Evolutionary conservation across 2,888 invertebrate genomes (phyloP).

Genomic region (Ophioninae sp.): DNA sequence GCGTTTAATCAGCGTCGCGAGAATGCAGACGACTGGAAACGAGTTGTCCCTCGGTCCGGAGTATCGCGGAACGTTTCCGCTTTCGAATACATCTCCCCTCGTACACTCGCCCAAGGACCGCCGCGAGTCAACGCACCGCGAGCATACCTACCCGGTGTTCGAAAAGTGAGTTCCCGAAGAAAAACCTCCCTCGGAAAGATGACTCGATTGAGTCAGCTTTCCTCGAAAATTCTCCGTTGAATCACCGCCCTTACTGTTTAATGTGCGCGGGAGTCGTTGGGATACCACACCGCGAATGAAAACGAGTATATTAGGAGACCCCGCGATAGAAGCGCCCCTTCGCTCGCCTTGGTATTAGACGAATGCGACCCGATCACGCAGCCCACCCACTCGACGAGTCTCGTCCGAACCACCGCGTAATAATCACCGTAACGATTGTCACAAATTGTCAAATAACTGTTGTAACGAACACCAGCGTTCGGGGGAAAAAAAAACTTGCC

Average conservation of each 20-base stretch:
- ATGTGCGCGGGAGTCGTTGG: constrained; percentile 13
- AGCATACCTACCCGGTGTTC: constrained; percentile 17
- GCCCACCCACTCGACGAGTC: constrained; percentile 43
- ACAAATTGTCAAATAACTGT: background rate
- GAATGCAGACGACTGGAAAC: constrained; percentile 56
- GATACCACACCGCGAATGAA: constrained; percentile 38
- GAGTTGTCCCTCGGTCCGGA: constrained; percentile 44
- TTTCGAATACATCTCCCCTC: constrained; percentile 42
- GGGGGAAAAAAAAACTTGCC: background rate
- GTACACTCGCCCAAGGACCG: constrained; percentile 51
- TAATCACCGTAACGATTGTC: background rate
- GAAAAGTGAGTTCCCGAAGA: background rate
- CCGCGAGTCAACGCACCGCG: constrained; percentile 3
- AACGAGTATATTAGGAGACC: constrained; percentile 74
- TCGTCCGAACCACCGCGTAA: background rate
- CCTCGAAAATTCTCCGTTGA: constrained; percentile 53
- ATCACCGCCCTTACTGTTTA: constrained; percentile 35
- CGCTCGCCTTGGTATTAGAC: constrained; percentile 66
- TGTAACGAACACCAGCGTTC: background rate
- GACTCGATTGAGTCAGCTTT: background rate
- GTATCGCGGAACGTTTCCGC: constrained; percentile 47
- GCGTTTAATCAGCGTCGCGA: constrained; percentile 36
- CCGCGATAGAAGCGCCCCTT: constrained; percentile 51
- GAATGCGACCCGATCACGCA: constrained; percentile 75
- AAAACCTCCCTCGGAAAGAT: too few species aligned